These are phyloP conservation scores for Heterodera carotae DNA, from an alignment of 1,140 invertebrate genomes.

Conservation along the genomic window DNA sequence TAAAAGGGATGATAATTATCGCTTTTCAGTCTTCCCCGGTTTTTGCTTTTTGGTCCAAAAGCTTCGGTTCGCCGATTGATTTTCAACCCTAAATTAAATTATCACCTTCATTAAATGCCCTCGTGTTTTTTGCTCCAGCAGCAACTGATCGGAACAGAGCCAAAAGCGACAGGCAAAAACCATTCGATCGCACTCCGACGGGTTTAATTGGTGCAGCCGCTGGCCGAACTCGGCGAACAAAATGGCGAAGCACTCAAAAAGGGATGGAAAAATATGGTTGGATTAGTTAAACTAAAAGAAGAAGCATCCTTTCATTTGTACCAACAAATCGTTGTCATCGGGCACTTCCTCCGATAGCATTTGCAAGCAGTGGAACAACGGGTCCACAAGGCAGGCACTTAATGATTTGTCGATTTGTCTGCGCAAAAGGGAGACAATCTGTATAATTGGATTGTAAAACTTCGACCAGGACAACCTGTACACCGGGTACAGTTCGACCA, in stretches of 20 bases:
- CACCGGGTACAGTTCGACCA: conserved; percentile 38
- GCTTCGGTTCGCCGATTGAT: neutral
- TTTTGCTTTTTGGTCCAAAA: conserved; percentile 12
- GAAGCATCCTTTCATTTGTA: neutral
- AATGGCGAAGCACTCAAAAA: conserved; percentile 35
- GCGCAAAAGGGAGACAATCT: neutral
- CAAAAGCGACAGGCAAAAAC: conserved; percentile 29
- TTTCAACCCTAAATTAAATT: neutral
- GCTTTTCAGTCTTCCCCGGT: too few relatives aligned
- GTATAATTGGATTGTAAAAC: conserved; percentile 1
- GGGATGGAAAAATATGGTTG: too few relatives aligned
- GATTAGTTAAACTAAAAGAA: too few relatives aligned
- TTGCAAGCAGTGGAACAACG: conserved; percentile 36
- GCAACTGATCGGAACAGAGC: conserved; percentile 29
- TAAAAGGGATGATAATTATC: too few relatives aligned
- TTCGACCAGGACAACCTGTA: conserved; percentile 25
- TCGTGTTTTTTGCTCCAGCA: conserved; percentile 30
- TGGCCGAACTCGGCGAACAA: conserved; percentile 36
- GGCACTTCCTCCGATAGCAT: conserved; percentile 29
- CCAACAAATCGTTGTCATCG: conserved; percentile 34
- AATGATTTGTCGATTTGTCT: conserved; percentile 42
- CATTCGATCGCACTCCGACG: conserved; percentile 29
- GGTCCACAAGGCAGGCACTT: conserved; percentile 38
- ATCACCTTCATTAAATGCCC: conserved; percentile 24
- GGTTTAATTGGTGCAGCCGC: conserved; percentile 26